Evolutionary conservation across 1,140 invertebrate species (phyloP).

Genomic region (Thalassaphorura encarpata): DNA sequence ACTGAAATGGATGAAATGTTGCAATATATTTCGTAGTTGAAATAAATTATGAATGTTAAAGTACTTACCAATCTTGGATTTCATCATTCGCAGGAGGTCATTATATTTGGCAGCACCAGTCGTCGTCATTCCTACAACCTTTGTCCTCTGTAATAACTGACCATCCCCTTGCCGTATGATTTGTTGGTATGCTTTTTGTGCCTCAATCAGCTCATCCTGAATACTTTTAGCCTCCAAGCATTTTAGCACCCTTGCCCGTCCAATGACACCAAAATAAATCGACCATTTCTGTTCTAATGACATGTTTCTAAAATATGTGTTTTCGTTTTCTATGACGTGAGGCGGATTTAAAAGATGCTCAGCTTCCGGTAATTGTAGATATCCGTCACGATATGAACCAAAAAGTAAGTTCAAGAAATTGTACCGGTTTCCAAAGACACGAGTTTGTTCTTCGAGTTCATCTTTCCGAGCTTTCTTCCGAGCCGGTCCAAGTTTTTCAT

Average conservation of each 20-base stretch:
- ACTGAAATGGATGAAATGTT: conserved; percentile 36
- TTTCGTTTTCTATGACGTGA: too few relatives aligned
- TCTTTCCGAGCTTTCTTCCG: not conserved
- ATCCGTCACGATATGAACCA: not conserved
- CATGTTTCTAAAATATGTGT: not conserved
- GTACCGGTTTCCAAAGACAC: not conserved
- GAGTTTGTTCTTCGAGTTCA: not conserved
- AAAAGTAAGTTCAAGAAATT: not conserved
- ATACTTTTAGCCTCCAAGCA: not conserved
- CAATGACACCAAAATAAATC: conserved; percentile 22
- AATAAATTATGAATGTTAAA: not conserved
- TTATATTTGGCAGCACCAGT: conserved; percentile 44
- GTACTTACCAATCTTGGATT: conserved; percentile 37
- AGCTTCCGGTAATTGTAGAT: not conserved
- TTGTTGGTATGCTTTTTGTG: conserved; percentile 10
- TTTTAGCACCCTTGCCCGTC: conserved; percentile 1
- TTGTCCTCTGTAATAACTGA: not conserved
- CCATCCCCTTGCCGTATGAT: conserved; percentile 11
- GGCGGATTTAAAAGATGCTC: not conserved
- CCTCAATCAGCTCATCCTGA: not conserved
- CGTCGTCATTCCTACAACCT: conserved; percentile 43
- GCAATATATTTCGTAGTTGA: not conserved
- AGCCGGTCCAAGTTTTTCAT: not conserved
- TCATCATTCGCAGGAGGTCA: conserved; percentile 36
- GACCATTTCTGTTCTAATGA: conserved; percentile 10